Evolutionary conservation across 2,888 invertebrate genomes (phyloP), one percentile per base, ranked within the genome.

Genomic region (Hydrotaea diabolus): DNA sequence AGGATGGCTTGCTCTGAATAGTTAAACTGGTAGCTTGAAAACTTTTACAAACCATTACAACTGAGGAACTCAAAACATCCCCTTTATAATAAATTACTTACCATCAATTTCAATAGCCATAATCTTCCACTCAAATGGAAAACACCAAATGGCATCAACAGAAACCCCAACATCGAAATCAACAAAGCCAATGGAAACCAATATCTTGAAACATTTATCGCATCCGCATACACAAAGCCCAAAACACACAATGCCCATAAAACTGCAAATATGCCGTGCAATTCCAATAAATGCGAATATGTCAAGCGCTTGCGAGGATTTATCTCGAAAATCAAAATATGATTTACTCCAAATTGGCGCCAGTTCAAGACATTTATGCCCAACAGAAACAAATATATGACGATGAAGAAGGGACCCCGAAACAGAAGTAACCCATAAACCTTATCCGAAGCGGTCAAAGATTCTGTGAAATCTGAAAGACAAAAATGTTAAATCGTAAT

Each of bases 331-430:
- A 99, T 99, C 0, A 99, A 93, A 0, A 99, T 98, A 90, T 99
- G 98, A 92, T 99, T 99, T n/a, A 99, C 98, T 0, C 99, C 98
- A 0, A 97, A 97, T 0, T 97, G 96, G 86, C 98, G 93, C 98
- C 98, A 98, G 0, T 98, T 98, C 90, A 98, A 98, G 0, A 98
- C 97, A 91, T 99, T 98, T 79, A 98, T 95, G 19, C 98, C 98
- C 93, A 98, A 96, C 43, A 98, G 94, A 90, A 98, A 98, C 89
- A 98, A 94, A 90, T 98, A 98, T 88, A 98, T 94, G 23, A 98
- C 96, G 87, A 99, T 93, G 5, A 98, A 95, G 87, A 99, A 95
- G 11, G 98, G 97, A 0, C 98, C 98, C 57, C 99, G 94, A 92
- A 98, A 99, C 62, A 99, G 94, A 64, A 97, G 95, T 89, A 98